Conservation (phyloP, 2,888 invertebrate species). For the Pyrrhia umbra region DNA sequence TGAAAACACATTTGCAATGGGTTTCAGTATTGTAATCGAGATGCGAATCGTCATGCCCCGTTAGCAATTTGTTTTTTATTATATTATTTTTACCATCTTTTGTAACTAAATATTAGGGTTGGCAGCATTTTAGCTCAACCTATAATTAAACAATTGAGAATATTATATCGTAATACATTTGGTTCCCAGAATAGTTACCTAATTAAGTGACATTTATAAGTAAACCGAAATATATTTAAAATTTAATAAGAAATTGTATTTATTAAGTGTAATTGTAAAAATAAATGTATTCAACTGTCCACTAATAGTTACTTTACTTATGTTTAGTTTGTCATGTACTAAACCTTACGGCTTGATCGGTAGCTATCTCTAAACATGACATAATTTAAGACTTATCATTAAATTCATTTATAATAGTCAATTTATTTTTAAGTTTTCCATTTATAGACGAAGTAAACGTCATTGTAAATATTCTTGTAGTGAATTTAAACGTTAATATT, state of each 20-base stretch:
- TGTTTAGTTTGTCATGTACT: conserved; percentile 76
- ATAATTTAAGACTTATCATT: conserved; percentile 70
- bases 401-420: conserved; percentile 77
- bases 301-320: conserved; percentile 63
- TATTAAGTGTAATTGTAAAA: conserved; percentile 58
- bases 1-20: not conserved
- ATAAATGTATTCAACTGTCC: conserved; percentile 65
- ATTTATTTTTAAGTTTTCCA: conserved; percentile 80
- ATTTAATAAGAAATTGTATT: conserved; percentile 53
- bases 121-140: conserved; percentile 20
- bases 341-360: conserved; percentile 66
- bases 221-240: conserved; percentile 47
- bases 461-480: conserved; percentile 80
- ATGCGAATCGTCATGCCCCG: not conserved
- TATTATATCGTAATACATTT: conserved; percentile 21
- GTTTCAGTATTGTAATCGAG: conserved; percentile 1
- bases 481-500: conserved; percentile 58
- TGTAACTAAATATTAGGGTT: not conserved
- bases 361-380: conserved; percentile 77
- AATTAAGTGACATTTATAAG: conserved; percentile 49
- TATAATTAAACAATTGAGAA: conserved; percentile 23
- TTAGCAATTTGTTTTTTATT: conserved; percentile 9
- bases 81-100: conserved; percentile 20
- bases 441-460: conserved; percentile 58
- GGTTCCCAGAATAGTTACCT: conserved; percentile 58